Base-by-base conservation (phyloP, 2,797 vertebrate species). In the Craterocephalus amniculus region DNA sequence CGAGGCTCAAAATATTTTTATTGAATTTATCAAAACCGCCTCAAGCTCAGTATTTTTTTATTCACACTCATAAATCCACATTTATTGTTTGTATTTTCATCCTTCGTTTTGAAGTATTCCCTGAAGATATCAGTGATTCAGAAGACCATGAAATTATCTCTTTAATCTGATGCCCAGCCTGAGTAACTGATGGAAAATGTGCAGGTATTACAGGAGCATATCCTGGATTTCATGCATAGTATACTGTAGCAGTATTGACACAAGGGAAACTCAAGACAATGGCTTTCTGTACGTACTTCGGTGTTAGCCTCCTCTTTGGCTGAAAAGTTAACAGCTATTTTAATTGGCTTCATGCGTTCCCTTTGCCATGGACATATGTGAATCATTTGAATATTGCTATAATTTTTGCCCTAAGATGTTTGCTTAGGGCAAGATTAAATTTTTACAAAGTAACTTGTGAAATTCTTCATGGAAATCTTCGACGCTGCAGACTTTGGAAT, bases 111-210 rank as follows among this genome's bases (percentile, higher is more conserved):
- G 22, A 24, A 36, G 22, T 60, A 43, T 1, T 32, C 38, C 27
- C 56, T 54, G 13, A 36, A 34, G 34, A 40, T 34, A 26, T 45
- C 5, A 34, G 22, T 48, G 22, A 13, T 58, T 51, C 10, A 26
- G 3, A 31, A 35, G 0, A 27, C 36, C 22, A 29, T 63, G 35
- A 61, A 26, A 34, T 11, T 0, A 18, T 18, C 57, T 43, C 14
- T 43, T 69, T 61, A 43, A 69, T 13, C 31, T 27, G 14, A 54
- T 54, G 58, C 35, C 38, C 27, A 61, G 40, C 24, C 36, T 61
- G 24, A 60, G 48, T 60, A 60, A 54, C 22, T 52, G 51, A 43
- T 69, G 10, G 16, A 22, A 43, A 38, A 52, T 61, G 57, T 48
- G 32, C 6, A 34, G 34, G 24, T 29, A 4, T 59, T 22, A 34